Percentiles rank a stretch among this genome's conserved stretches.
These are phyloP conservation scores for Platichthys flesus DNA, from an alignment of 2,113 vertebrate species.

Conservation along the genomic window DNA sequence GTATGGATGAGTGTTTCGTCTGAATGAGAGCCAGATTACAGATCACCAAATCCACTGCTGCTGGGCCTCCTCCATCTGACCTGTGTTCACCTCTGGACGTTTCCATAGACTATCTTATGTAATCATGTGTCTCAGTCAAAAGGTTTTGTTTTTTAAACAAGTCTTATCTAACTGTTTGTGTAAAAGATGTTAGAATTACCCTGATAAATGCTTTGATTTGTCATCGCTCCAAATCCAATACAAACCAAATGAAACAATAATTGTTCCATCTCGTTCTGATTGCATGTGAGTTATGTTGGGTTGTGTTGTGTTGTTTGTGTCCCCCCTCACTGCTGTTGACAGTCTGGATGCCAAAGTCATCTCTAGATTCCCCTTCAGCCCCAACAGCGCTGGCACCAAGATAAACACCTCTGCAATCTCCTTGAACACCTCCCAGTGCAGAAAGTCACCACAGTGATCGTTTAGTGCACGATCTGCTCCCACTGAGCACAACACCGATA, in stretches of 20 bases:
- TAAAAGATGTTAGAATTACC: too few relatives aligned
- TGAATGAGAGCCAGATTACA: slow-evolving; percentile 92
- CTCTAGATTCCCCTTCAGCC: slow-evolving; percentile 95
- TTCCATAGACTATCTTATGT: neutral
- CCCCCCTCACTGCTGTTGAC: slow-evolving; percentile 87
- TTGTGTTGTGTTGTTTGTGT: slow-evolving; percentile 9
- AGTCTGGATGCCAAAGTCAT: slow-evolving; percentile 93
- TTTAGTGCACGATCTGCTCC: neutral
- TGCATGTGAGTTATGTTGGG: neutral
- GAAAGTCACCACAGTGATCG: slow-evolving; percentile 41
- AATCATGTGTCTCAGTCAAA: neutral
- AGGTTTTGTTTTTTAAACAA: neutral
- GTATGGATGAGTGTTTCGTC: slow-evolving; percentile 70
- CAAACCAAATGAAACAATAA: neutral
- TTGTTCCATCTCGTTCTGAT: neutral
- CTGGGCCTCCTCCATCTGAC: slow-evolving; percentile 86
- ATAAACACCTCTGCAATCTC: slow-evolving; percentile 88
- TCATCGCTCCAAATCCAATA: neutral
- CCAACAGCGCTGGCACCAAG: slow-evolving; percentile 89
- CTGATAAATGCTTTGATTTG: too few relatives aligned
- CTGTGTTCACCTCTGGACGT: slow-evolving; percentile 86
- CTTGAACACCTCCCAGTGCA: slow-evolving; percentile 92
- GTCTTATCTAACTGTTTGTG: too few relatives aligned
- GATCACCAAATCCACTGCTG: slow-evolving; percentile 85
- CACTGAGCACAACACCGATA: neutral